Evolutionary conservation across 2,797 vertebrate genomes (phyloP).

Genomic region (Denticeps clupeoides): DNA sequence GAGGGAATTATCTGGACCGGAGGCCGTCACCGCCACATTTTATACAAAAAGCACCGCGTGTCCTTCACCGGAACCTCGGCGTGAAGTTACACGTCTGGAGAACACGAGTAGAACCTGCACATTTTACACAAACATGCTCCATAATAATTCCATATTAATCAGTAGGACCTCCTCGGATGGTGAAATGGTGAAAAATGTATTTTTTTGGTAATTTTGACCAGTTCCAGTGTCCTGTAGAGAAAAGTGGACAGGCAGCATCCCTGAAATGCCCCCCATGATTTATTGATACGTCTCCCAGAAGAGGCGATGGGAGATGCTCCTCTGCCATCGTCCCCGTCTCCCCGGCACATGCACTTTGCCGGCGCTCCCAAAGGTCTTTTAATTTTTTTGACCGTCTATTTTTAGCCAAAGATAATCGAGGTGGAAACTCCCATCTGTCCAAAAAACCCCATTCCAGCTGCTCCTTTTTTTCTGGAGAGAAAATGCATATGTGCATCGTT

Average conservation of each 20-base stretch:
- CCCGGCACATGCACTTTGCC: conserved; percentile 47
- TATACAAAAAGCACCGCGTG: too few species aligned
- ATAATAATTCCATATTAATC: too few species aligned
- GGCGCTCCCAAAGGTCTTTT: conserved; percentile 60
- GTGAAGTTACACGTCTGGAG: too few species aligned
- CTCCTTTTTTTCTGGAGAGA: conserved; percentile 49
- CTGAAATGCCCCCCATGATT: conserved; percentile 56
- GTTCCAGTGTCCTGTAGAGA: not conserved
- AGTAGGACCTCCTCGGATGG: too few species aligned
- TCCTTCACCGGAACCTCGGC: too few species aligned
- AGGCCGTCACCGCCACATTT: conserved; percentile 5
- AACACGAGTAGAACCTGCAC: too few species aligned
- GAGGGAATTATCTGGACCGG: conserved; percentile 25
- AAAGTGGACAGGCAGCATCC: conserved; percentile 22
- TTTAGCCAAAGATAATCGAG: conserved; percentile 72
- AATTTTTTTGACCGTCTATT: conserved; percentile 68
- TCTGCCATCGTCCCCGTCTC: conserved; percentile 32
- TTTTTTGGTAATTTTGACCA: not conserved
- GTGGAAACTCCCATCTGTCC: conserved; percentile 77
- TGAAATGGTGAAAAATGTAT: too few species aligned
- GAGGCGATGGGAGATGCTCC: conserved; percentile 24
- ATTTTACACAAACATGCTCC: too few species aligned
- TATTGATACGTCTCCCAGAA: conserved; percentile 51
- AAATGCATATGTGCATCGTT: conserved; percentile 30
- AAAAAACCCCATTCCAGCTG: conserved; percentile 67